Conservation (phyloP, 1,140 invertebrate species). For the Hydropsyche tenuis region DNA sequence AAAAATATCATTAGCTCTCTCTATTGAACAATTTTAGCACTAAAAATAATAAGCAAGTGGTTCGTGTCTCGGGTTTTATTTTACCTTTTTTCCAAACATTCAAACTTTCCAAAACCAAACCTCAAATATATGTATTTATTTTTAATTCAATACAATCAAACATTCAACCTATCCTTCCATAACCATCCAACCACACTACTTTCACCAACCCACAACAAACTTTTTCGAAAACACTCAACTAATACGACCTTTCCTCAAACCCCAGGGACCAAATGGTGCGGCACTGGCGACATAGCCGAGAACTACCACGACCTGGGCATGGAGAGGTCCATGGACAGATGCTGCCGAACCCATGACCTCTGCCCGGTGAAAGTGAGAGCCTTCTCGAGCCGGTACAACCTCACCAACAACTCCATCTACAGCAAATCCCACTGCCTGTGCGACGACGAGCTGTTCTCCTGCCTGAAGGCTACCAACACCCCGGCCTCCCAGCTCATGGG, state of each 20-base stretch:
- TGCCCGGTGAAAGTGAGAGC: slow-evolving; percentile 76
- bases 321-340: slow-evolving; percentile 76
- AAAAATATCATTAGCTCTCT: too few relatives aligned
- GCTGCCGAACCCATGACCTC: slow-evolving; percentile 85
- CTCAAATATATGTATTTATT: too few relatives aligned
- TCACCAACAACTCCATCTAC: slow-evolving; percentile 83
- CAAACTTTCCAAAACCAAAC: too few relatives aligned
- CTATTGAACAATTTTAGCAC: too few relatives aligned
- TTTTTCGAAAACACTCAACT: too few relatives aligned
- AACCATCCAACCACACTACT: too few relatives aligned
- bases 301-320: slow-evolving; percentile 82
- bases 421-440: slow-evolving; percentile 90
- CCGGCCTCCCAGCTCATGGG: slow-evolving; percentile 80
- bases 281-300: slow-evolving; percentile 82
- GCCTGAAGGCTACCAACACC: slow-evolving; percentile 75
- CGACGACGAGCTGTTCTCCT: slow-evolving; percentile 81
- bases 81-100: too few relatives aligned
- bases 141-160: too few relatives aligned
- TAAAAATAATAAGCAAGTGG: too few relatives aligned
- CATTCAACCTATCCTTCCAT: too few relatives aligned
- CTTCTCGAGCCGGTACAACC: slow-evolving; percentile 76
- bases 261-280: slow-evolving; percentile 89
- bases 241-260: background rate
- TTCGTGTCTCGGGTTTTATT: too few relatives aligned
- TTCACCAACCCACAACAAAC: too few relatives aligned